Evolutionary conservation across 37 sponge, comb jelly and placozoan genomes (phyloP).

Genomic region (Halisarca cf. caerulea): DNA sequence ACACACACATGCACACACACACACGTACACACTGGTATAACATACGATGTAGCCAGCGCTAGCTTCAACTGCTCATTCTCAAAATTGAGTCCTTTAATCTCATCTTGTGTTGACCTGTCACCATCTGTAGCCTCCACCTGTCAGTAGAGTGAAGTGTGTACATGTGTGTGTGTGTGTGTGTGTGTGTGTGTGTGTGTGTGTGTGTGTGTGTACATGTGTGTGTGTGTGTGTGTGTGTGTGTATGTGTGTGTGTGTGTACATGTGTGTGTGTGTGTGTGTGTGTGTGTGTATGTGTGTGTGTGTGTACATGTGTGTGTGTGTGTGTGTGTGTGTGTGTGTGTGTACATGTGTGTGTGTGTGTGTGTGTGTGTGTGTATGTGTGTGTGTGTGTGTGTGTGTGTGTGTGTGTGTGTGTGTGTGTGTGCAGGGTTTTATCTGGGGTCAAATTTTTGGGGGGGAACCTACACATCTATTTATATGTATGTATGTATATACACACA

Average conservation of each 20-base stretch:
- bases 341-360: background rate
- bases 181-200: background rate
- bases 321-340: background rate
- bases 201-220: background rate
- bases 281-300: background rate
- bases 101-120: background rate
- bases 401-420: too few species aligned
- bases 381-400: too few species aligned
- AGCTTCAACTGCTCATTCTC: background rate
- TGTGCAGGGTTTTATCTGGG: too few species aligned
- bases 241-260: background rate
- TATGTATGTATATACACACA: too few species aligned
- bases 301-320: background rate
- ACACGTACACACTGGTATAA: too few species aligned
- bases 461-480: too few species aligned
- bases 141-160: background rate
- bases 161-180: too few species aligned
- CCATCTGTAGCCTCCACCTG: background rate
- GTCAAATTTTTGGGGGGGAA: too few species aligned
- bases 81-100: background rate
- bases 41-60: slow-evolving; percentile 24
- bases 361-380: background rate
- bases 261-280: background rate
- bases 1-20: too few species aligned
- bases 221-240: background rate